Evolutionary conservation across 2,888 invertebrate species (phyloP), one percentile per base, ranked within the genome.

Genomic region (Eretmocerus hayati): DNA sequence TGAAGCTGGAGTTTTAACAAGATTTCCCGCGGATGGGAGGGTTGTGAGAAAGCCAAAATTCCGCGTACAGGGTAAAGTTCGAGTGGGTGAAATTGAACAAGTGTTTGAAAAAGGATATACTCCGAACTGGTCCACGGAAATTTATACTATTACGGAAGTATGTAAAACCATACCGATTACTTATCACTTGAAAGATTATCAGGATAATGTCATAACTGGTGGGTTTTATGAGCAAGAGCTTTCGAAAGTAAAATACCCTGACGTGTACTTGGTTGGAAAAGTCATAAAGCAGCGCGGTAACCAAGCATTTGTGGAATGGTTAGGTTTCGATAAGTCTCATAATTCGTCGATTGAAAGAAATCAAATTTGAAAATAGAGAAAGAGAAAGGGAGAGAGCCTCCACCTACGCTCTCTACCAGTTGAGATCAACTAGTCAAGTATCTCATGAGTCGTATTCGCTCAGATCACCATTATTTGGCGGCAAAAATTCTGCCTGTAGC

Each of bases 101-200:
- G 38, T 60, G 2, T 67, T 69, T 39, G 57, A 54, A 20, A 59
- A 59, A 50, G 55, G 54, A 40, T 69, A 64, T 40, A 59, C 57
- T 15, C 62, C 63, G 0, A 63, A 62, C 35, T 68, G 64, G 63
- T 54, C 62, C 1, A 62, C 61, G 4, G 66, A 67, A 54, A 50
- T 68, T 45, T 71, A 67, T 53, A 62, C 53, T 48, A 55, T 68
- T 32, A 19, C 13, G 11, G 58, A 62, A 56, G 55, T 65, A n/a
- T 50, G 62, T 18, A 55, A 58, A 39, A 61, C 60, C 26, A 51
- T 60, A 54, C 63, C 62, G n/a, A 23, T 50, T 8, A 53, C 50
- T 13, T 52, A 50, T n/a, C 18, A 41, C 4, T 49, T 69, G 4
- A 53, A 59, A 43, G 67, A 67, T 54, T 56, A 53, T 40, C 36